A percentile compares a stretch with the other conserved stretches of the same genome.
Conservation (phyloP, 2,888 invertebrate genomes). For the Folsomia manolachei region DNA sequence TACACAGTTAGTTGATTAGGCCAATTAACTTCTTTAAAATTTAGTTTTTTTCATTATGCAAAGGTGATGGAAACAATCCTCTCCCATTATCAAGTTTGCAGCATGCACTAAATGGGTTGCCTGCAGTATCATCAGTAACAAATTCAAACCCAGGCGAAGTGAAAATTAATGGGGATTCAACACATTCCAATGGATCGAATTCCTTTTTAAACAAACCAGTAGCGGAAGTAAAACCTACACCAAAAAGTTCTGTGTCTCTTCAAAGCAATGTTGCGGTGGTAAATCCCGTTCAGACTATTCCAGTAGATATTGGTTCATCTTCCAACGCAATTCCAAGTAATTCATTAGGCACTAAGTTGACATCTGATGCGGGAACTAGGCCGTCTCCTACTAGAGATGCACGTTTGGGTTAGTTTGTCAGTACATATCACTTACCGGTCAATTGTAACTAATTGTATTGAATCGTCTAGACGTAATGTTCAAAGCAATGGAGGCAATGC, state of each 20-base stretch:
- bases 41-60: too few species aligned
- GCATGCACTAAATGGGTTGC: slow-evolving; percentile 20
- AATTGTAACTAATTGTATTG: neutral
- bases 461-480: slow-evolving; percentile 36
- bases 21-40: too few species aligned
- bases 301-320: slow-evolving; percentile 45
- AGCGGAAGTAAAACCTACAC: slow-evolving; percentile 13
- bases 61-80: neutral
- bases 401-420: slow-evolving; percentile 3
- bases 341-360: neutral
- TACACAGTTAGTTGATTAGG: too few species aligned
- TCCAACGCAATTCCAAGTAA: slow-evolving; percentile 42
- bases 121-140: neutral
- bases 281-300: neutral
- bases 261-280: slow-evolving; percentile 8
- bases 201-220: neutral
- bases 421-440: neutral
- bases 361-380: neutral
- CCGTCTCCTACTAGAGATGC: slow-evolving; percentile 27
- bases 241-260: neutral
- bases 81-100: slow-evolving; percentile 18
- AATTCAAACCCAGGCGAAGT: neutral
- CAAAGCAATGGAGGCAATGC: slow-evolving; percentile 45
- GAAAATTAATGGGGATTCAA: neutral
- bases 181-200: neutral